These are phyloP conservation scores for Opisthograptis luteolata DNA, from an alignment of 2,888 invertebrate species.

Conservation along the genomic window DNA sequence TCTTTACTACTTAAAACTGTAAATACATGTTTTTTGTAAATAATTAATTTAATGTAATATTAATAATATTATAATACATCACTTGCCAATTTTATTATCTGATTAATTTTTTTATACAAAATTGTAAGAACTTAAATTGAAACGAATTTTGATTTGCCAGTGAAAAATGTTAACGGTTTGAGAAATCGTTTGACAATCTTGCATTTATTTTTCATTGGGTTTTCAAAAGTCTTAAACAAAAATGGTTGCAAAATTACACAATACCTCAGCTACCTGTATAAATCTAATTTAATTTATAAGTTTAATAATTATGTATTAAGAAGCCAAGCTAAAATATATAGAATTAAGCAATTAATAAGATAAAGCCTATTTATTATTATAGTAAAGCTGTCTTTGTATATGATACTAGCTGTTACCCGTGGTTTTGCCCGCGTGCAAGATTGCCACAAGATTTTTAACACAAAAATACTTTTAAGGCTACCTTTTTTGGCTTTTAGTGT, in stretches of 20 bases:
- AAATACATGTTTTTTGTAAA: constrained; percentile 14
- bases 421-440: too few species aligned
- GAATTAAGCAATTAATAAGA: not conserved
- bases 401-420: constrained; percentile 1
- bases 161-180: too few species aligned
- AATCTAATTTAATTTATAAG: not conserved
- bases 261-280: not conserved
- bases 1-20: constrained; percentile 15
- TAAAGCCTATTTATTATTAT: not conserved
- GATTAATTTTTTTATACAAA: constrained; percentile 1
- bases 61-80: not conserved
- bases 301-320: not conserved
- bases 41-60: too few species aligned
- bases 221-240: not conserved
- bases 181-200: not conserved
- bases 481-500: too few species aligned
- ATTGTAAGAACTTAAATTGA: not conserved
- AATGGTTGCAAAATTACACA: not conserved
- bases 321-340: constrained; percentile 2
- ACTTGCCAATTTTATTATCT: constrained; percentile 13
- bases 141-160: constrained; percentile 2
- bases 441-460: too few species aligned
- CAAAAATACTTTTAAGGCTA: too few species aligned
- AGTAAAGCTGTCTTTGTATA: constrained; percentile 1
- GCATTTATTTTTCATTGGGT: not conserved